These are phyloP conservation scores for Oscheius sp. DNA, from an alignment of 2,888 invertebrate species.

Conservation along the genomic window DNA sequence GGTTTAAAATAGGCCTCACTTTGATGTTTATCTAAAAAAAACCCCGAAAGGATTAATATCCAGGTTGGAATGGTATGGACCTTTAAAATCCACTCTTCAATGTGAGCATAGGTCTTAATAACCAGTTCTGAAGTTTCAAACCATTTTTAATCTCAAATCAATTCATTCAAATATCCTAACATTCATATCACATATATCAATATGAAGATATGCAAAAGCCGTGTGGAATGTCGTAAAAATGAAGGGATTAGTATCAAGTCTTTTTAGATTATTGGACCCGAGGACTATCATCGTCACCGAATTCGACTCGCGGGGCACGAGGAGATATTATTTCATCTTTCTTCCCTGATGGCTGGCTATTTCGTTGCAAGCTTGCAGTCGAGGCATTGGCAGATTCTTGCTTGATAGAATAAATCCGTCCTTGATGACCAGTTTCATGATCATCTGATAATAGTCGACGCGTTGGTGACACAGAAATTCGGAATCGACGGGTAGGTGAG, in stretches of 20 bases:
- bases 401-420: slow-evolving; percentile 25
- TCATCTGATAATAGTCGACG: slow-evolving; percentile 45
- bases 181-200: slow-evolving; percentile 22
- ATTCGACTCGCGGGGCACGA: slow-evolving; percentile 61
- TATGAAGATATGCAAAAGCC: slow-evolving; percentile 4
- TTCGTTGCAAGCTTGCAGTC: slow-evolving; percentile 1
- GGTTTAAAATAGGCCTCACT: no score
- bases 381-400: slow-evolving; percentile 28
- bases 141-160: no score
- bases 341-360: slow-evolving; percentile 9
- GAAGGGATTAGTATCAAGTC: background rate
- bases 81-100: no score
- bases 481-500: slow-evolving; percentile 58
- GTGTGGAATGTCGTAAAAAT: slow-evolving; percentile 29
- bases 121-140: no score
- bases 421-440: slow-evolving; percentile 32
- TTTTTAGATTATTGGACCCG: slow-evolving; percentile 39
- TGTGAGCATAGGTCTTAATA: no score
- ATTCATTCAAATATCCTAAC: slow-evolving; percentile 19
- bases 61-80: no score
- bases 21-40: no score
- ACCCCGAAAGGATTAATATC: no score
- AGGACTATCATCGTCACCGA: slow-evolving; percentile 67
- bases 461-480: slow-evolving; percentile 68
- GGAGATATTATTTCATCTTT: slow-evolving; percentile 41